A percentile compares a stretch with the other conserved stretches of the same genome.
Conservation (phyloP, 2,797 vertebrate species). For the Pampus argenteus region DNA sequence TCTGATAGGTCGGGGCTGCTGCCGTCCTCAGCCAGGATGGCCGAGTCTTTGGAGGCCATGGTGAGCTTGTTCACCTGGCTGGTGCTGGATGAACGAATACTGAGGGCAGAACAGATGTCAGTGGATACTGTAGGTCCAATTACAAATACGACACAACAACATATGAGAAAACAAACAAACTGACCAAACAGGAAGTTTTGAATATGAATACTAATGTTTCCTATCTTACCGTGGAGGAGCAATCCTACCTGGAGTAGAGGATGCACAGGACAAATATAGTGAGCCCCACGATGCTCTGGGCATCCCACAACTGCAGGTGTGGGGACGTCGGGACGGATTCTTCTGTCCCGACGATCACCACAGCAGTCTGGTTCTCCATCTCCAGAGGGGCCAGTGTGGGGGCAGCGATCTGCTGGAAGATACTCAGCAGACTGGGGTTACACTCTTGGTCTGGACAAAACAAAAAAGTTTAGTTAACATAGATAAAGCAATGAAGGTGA, state of each 20-base stretch:
- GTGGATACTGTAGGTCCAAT: background rate
- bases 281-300: constrained; percentile 88
- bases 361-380: constrained; percentile 82
- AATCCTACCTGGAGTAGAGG: constrained; percentile 91
- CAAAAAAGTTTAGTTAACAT: too few relatives aligned
- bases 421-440: constrained; percentile 90
- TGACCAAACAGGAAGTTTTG: background rate
- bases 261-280: constrained; percentile 91
- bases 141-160: background rate
- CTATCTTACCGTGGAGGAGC: background rate
- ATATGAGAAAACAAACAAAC: background rate
- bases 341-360: constrained; percentile 70
- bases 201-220: background rate
- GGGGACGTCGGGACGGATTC: constrained; percentile 72
- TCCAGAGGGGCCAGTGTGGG: constrained; percentile 79
- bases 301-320: constrained; percentile 89
- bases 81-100: constrained; percentile 93
- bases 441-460: constrained; percentile 89
- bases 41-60: constrained; percentile 87
- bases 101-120: constrained; percentile 57
- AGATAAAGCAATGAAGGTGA: too few relatives aligned
- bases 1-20: constrained; percentile 64
- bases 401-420: constrained; percentile 85
- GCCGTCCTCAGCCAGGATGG: constrained; percentile 83
- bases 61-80: constrained; percentile 95